Evolutionary conservation across 2,797 vertebrate species (phyloP).

Genomic region (Pantherophis vulpinus): DNA sequence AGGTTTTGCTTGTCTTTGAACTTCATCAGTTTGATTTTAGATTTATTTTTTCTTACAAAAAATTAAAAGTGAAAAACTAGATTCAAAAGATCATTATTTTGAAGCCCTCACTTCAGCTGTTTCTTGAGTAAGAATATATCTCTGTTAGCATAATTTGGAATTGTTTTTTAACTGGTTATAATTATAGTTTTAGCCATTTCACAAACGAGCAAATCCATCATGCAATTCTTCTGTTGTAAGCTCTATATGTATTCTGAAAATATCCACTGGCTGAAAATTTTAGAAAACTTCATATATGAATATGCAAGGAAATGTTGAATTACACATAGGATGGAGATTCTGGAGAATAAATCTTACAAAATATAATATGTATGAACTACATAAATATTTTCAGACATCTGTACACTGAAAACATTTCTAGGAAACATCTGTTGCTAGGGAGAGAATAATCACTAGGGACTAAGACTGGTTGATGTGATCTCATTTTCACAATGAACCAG

Average conservation of each 20-base stretch:
- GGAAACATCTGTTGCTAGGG: constrained; percentile 18
- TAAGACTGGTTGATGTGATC: not conserved
- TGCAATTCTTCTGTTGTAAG: not conserved
- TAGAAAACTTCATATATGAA: not conserved
- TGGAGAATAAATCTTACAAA: not conserved
- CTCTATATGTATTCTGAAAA: not conserved
- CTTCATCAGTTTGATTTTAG: not conserved
- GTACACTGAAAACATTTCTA: not conserved
- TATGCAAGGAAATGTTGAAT: not conserved
- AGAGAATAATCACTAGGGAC: not conserved
- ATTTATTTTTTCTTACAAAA: not conserved
- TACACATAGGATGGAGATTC: not conserved
- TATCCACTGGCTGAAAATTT: not conserved
- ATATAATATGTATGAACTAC: not conserved
- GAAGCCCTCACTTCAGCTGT: not conserved
- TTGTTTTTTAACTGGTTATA: not conserved
- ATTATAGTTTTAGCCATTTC: not conserved
- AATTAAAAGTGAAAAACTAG: not conserved
- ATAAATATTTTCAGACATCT: not conserved
- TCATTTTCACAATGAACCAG: not conserved
- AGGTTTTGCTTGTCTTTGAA: not conserved
- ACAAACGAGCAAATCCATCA: not conserved
- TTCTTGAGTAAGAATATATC: not conserved
- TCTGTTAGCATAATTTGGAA: not conserved
- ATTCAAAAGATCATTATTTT: not conserved